Evolutionary conservation across 2,113 vertebrate genomes (phyloP).

Genomic region (Sceloporus undulatus): DNA sequence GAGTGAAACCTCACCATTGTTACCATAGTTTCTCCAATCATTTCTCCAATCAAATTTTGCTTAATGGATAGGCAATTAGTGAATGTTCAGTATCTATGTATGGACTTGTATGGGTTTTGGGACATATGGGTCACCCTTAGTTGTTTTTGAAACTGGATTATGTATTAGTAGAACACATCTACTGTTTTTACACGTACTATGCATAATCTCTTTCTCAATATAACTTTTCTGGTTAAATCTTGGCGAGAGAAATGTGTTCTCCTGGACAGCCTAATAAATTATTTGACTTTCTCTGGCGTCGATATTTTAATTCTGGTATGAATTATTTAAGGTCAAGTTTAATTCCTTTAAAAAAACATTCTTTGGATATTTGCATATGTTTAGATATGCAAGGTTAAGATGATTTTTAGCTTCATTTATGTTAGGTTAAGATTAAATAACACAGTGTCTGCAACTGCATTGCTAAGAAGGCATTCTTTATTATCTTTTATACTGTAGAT

Average conservation of each 20-base stretch:
- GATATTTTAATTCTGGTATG: neutral
- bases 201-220: neutral
- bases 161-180: neutral
- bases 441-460: no score
- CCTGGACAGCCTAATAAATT: neutral
- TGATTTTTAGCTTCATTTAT: no score
- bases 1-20: neutral
- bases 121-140: no score
- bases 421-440: no score
- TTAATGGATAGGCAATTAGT: conserved; percentile 5
- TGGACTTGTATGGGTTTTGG: no score
- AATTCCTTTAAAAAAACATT: neutral
- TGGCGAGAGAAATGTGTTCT: neutral
- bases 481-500: no score
- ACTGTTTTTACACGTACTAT: neutral
- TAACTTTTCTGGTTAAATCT: neutral
- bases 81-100: neutral
- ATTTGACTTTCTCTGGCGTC: neutral
- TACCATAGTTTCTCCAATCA: neutral
- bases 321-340: neutral
- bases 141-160: neutral
- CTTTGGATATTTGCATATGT: no score
- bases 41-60: conserved; percentile 1
- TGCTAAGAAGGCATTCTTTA: no score
- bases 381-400: no score